A percentile compares a stretch with the other conserved stretches of the same genome.
phyloP scores from a whole-genome alignment of 2,113 vertebrate genomes.

The Mesitornis unicolor region DNA sequence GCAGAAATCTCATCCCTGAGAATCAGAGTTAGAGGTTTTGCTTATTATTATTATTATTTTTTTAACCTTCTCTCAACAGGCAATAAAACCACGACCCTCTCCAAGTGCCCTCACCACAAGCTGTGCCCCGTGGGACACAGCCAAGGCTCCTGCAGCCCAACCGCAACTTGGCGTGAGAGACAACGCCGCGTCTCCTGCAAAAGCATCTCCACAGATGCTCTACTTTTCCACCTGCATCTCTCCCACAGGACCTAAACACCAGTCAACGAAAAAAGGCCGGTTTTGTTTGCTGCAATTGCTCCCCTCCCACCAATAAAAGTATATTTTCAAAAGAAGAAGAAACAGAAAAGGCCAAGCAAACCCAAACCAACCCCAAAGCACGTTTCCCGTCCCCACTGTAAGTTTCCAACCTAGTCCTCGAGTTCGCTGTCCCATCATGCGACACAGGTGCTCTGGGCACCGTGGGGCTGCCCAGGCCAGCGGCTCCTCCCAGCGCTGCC shows the following conservation, averaged over 20 bases:
- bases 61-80: background rate
- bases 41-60: background rate
- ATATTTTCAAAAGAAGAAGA: no score
- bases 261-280: background rate
- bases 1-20: slow-evolving; percentile 72
- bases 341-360: background rate
- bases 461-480: background rate
- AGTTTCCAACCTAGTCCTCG: background rate
- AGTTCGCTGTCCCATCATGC: background rate
- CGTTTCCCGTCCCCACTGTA: background rate
- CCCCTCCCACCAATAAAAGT: background rate
- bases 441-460: background rate
- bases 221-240: slow-evolving; percentile 49
- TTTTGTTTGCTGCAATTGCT: background rate
- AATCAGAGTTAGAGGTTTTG: slow-evolving; percentile 65
- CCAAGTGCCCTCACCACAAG: slow-evolving; percentile 26
- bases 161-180: slow-evolving; percentile 19
- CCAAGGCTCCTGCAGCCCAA: slow-evolving; percentile 2
- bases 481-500: background rate
- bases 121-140: background rate
- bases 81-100: slow-evolving; percentile 40
- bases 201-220: slow-evolving; percentile 13
- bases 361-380: slow-evolving; percentile 1
- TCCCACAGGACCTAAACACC: slow-evolving; percentile 4
- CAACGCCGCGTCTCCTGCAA: slow-evolving; percentile 8